These are phyloP conservation scores for Macroramphosus scolopax DNA, from an alignment of 2,797 vertebrate species.

Conservation along the genomic window DNA sequence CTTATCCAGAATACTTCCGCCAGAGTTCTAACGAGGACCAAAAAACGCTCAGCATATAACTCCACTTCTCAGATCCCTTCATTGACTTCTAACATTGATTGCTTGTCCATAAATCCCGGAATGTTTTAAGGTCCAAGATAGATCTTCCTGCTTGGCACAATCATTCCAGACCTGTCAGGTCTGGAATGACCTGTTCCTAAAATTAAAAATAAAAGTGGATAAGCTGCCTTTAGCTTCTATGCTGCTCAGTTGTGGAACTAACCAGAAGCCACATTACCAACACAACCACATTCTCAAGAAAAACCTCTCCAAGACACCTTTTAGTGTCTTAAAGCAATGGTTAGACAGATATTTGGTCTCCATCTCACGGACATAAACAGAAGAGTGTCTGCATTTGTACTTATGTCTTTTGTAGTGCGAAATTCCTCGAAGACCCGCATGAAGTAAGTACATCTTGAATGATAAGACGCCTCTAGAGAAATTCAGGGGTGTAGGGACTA, in stretches of 20 bases:
- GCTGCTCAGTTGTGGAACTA: too few relatives aligned
- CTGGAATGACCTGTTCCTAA: too few relatives aligned
- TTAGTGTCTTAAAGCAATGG: too few relatives aligned
- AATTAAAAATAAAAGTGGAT: too few relatives aligned
- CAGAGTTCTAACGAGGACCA: not conserved
- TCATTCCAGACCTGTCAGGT: not conserved
- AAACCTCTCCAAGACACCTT: not conserved
- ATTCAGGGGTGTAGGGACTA: constrained; percentile 13
- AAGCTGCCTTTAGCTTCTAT: too few relatives aligned
- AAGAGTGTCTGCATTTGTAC: constrained; percentile 6
- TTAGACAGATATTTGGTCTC: constrained; percentile 11
- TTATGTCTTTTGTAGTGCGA: constrained; percentile 8
- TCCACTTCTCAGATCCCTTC: not conserved
- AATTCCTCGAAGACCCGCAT: constrained; percentile 13
- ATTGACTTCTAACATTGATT: not conserved
- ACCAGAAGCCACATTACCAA: too few relatives aligned
- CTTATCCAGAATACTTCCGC: not conserved
- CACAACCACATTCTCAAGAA: too few relatives aligned
- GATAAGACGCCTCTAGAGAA: constrained; percentile 20
- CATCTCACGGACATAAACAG: constrained; percentile 7
- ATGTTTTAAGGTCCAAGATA: not conserved
- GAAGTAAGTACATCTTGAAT: constrained; percentile 15
- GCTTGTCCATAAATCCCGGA: not conserved
- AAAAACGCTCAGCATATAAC: not conserved
- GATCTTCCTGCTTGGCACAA: too few relatives aligned